Conservation (phyloP, 2,113 vertebrate genomes). For the Siniperca knerii region DNA sequence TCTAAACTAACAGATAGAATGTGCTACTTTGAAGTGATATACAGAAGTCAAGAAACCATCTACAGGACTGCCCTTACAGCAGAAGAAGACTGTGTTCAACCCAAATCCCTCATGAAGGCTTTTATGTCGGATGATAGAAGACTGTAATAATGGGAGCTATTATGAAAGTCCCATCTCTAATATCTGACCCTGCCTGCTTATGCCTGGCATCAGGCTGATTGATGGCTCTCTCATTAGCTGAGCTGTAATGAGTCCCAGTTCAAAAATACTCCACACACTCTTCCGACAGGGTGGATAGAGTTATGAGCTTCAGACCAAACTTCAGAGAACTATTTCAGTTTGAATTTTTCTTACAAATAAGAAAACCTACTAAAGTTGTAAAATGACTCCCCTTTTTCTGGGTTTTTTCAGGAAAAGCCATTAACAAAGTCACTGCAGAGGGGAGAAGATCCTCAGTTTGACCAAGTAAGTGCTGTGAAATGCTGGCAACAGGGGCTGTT, state of each 20-base stretch:
- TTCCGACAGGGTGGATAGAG: slow-evolving; percentile 8
- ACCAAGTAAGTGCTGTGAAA: slow-evolving; percentile 89
- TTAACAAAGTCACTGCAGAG: slow-evolving; percentile 96
- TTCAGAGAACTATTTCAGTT: slow-evolving; percentile 3
- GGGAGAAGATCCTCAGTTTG: slow-evolving; percentile 97
- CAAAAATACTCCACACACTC: slow-evolving; percentile 50
- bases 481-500: background rate
- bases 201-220: slow-evolving; percentile 54
- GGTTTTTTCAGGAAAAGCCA: slow-evolving; percentile 91
- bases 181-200: slow-evolving; percentile 51
- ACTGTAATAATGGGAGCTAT: slow-evolving; percentile 63
- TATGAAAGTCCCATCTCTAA: slow-evolving; percentile 65
- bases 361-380: background rate
- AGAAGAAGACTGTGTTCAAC: slow-evolving; percentile 21
- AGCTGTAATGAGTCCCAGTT: slow-evolving; percentile 49
- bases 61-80: background rate
- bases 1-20: background rate
- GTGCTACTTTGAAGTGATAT: background rate
- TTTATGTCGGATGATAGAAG: slow-evolving; percentile 63
- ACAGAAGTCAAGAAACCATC: background rate
- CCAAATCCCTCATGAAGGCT: slow-evolving; percentile 41
- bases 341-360: background rate
- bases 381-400: background rate
- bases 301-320: slow-evolving; percentile 29
- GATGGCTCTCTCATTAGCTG: slow-evolving; percentile 73